These are phyloP conservation scores for Pardalotus punctatus DNA, from an alignment of 2,113 vertebrate species.

Conservation along the genomic window DNA sequence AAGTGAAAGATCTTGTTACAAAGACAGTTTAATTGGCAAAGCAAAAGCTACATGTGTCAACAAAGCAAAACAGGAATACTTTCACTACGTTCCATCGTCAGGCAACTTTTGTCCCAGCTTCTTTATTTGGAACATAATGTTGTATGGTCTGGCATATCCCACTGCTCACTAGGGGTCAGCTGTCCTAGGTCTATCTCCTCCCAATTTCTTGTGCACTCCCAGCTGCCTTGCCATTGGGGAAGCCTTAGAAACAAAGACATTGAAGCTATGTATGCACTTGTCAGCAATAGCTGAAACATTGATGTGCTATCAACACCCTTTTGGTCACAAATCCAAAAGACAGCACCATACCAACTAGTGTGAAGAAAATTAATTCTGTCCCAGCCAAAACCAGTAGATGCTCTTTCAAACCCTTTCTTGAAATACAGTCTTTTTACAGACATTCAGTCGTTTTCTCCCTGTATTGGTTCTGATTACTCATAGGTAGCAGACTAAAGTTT, in stretches of 20 bases:
- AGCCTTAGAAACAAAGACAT: not conserved
- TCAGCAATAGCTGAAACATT: not conserved
- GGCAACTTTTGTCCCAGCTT: not conserved
- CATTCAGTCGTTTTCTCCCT: not conserved
- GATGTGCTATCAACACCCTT: not conserved
- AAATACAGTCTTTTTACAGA: not conserved
- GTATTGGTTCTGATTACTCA: not conserved
- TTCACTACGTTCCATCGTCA: accelerated
- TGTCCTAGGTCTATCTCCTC: not conserved
- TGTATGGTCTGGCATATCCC: not conserved
- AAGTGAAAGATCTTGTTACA: not conserved
- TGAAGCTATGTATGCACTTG: not conserved
- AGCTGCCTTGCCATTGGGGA: not conserved
- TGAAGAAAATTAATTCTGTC: not conserved
- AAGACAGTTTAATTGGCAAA: not conserved
- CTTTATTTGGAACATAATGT: not conserved
- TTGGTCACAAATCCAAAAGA: not conserved
- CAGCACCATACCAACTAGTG: not conserved
- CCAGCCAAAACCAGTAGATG: not conserved
- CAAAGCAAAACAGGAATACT: not conserved
- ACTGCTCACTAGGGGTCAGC: not conserved
- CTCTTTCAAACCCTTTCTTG: not conserved
- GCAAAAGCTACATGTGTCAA: not conserved
- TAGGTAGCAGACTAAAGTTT: not conserved
- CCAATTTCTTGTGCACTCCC: not conserved